These are phyloP conservation scores for Drosophila subobscura DNA, from an alignment of 1,140 invertebrate species.

Conservation along the genomic window DNA sequence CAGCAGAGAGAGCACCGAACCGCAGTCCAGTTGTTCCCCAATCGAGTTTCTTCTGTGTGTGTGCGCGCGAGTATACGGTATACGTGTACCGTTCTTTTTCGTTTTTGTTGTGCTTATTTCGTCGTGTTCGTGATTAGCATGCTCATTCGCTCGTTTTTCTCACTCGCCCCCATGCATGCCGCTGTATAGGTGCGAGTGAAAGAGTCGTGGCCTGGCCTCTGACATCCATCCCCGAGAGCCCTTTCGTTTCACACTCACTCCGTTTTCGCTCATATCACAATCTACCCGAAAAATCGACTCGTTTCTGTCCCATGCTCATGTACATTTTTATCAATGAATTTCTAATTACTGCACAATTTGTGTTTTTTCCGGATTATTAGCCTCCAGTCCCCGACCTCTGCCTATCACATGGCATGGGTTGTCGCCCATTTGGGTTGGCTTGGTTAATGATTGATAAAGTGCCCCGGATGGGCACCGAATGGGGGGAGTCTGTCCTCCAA, in stretches of 20 bases:
- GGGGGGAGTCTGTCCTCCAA: not conserved
- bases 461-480: conserved; percentile 34
- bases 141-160: conserved; percentile 23
- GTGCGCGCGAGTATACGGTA: not conserved
- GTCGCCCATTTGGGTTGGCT: conserved; percentile 40
- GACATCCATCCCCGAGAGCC: conserved; percentile 20
- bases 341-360: conserved; percentile 55
- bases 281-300: no score
- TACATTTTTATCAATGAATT: conserved; percentile 60
- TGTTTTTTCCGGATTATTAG: conserved; percentile 19
- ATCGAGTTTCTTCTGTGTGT: conserved; percentile 35
- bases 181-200: not conserved
- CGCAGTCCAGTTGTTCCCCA: conserved; percentile 44
- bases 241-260: conserved; percentile 18
- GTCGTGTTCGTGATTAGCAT: conserved; percentile 68
- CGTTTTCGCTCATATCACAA: conserved; percentile 1
- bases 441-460: conserved; percentile 47
- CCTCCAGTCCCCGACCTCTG: conserved; percentile 1
- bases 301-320: conserved; percentile 1
- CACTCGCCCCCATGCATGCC: conserved; percentile 10
- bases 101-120: conserved; percentile 28
- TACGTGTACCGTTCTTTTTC: conserved; percentile 31
- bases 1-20: conserved; percentile 7
- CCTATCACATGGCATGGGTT: conserved; percentile 21
- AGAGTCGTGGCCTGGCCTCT: not conserved